phyloP scores from a whole-genome alignment of 2,888 invertebrate species.

The Lingula anatina region DNA sequence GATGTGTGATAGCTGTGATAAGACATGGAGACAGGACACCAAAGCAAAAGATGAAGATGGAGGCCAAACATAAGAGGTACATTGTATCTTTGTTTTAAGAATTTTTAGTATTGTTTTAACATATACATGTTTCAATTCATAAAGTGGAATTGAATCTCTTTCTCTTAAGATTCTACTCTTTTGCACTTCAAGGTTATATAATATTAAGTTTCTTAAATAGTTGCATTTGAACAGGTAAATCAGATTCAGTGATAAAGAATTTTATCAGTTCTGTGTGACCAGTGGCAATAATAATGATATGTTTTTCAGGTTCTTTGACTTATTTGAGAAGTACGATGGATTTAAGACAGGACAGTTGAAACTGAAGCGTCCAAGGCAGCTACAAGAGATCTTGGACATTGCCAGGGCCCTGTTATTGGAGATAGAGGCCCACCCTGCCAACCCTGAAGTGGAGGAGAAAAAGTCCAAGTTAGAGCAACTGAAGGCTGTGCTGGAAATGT shows the following conservation, averaged over 20 bases:
- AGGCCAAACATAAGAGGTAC: constrained; percentile 73
- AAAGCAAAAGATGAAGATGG: constrained; percentile 99
- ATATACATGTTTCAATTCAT: too few relatives aligned
- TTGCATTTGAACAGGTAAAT: too few relatives aligned
- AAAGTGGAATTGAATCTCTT: too few relatives aligned
- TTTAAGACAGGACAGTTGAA: constrained; percentile 94
- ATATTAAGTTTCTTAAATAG: too few relatives aligned
- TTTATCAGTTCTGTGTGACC: too few relatives aligned
- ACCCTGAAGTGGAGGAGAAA: constrained; percentile 92
- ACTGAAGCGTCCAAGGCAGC: constrained; percentile 84
- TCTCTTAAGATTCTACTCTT: too few relatives aligned
- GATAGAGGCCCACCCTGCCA: constrained; percentile 61
- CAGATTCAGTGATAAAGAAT: too few relatives aligned
- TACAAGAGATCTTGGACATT: constrained; percentile 87
- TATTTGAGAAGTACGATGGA: constrained; percentile 94
- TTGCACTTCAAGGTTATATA: too few relatives aligned
- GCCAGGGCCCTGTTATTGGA: constrained; percentile 84
- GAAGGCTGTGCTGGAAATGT: constrained; percentile 99
- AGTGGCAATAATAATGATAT: too few relatives aligned
- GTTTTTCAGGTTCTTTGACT: constrained; percentile 94
- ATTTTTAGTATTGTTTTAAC: too few relatives aligned
- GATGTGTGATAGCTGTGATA: constrained; percentile 96
- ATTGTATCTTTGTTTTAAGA: too few relatives aligned
- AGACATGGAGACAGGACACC: constrained; percentile 98
- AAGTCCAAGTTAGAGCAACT: constrained; percentile 95